Conservation (phyloP, 2,113 vertebrate genomes). For the Anoplopoma fimbria region DNA sequence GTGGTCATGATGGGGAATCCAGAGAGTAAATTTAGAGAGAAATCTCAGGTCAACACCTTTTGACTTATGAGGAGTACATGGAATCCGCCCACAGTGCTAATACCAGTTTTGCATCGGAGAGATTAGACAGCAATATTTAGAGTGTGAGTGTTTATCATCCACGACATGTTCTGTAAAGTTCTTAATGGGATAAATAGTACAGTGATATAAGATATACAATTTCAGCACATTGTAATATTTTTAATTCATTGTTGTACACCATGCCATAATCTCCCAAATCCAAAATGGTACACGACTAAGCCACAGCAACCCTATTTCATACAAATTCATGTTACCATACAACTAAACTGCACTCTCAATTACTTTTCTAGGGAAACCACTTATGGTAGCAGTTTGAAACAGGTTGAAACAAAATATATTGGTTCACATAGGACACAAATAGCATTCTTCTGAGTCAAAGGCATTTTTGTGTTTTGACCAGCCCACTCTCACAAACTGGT, state of each 20-base stretch:
- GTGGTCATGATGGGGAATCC: conserved; percentile 50
- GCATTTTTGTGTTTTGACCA: too few species aligned
- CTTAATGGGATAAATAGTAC: not conserved
- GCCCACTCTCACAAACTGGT: too few species aligned
- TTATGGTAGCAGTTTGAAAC: too few species aligned
- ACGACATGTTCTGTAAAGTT: not conserved
- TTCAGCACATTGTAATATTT: not conserved
- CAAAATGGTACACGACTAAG: not conserved
- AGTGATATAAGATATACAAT: not conserved
- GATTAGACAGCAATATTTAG: not conserved
- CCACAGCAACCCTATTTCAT: too few species aligned
- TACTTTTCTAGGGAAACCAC: too few species aligned
- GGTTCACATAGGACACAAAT: too few species aligned
- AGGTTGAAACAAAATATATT: too few species aligned
- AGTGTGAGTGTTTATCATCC: not conserved
- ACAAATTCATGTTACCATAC: too few species aligned
- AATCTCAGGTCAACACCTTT: conserved; percentile 41
- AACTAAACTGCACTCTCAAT: too few species aligned
- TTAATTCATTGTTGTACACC: not conserved
- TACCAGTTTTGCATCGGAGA: not conserved
- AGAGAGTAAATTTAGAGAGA: conserved; percentile 61
- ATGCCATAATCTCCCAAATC: not conserved
- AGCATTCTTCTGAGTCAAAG: too few species aligned
- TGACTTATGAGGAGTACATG: conserved; percentile 12
- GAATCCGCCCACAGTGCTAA: not conserved